Base-by-base conservation (phyloP, 2,888 invertebrate genomes). In the Hyalella azteca region DNA sequence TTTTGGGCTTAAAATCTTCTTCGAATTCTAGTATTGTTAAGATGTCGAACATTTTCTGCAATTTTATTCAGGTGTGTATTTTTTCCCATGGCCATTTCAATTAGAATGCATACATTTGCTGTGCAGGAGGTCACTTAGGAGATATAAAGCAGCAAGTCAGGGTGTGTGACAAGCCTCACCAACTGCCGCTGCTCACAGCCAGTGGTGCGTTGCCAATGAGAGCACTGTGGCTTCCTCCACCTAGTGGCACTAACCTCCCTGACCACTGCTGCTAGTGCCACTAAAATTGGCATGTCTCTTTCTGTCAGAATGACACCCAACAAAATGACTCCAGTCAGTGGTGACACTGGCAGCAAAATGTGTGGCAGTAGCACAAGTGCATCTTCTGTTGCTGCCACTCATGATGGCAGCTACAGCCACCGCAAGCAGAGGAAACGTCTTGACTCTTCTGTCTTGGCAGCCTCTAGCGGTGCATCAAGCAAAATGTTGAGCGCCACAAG, bases 81-180 rank as follows among this genome's bases (percentile, higher is more conserved):
- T n/a, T n/a, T n/a, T n/a, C n/a, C n/a, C n/a, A n/a, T n/a, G n/a
- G n/a, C n/a, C n/a, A n/a, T n/a, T n/a, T n/a, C n/a, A n/a, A n/a
- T n/a, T n/a, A n/a, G n/a, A n/a, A n/a, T n/a, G n/a, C n/a, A n/a
- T n/a, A n/a, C n/a, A n/a, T n/a, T n/a, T 29, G 13, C 26, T 66
- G 32, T 45, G 45, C 75, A 75, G 75, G 75, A 45, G 45, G 75
- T 45, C 75, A 75, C 75, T 45, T 75, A 75, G 75, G 40, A 29
- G 40, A 4, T 75, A 75, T 66, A 66, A 36, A 75, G 75, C 40
- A 75, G 41, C 75, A 75, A 45, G 75, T 75, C 75, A 75, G 75
- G 75, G 75, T 45, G 75, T 41, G 40, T 75, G 45, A 75, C 29
- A 32, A 75, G 75, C 66, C 66, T 66, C 66, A 36, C 29, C 66